A percentile compares a stretch with the other conserved stretches of the same genome.
These are phyloP conservation scores for Hypotaenidia okinawae DNA, from an alignment of 2,797 vertebrate species.

Conservation along the genomic window DNA sequence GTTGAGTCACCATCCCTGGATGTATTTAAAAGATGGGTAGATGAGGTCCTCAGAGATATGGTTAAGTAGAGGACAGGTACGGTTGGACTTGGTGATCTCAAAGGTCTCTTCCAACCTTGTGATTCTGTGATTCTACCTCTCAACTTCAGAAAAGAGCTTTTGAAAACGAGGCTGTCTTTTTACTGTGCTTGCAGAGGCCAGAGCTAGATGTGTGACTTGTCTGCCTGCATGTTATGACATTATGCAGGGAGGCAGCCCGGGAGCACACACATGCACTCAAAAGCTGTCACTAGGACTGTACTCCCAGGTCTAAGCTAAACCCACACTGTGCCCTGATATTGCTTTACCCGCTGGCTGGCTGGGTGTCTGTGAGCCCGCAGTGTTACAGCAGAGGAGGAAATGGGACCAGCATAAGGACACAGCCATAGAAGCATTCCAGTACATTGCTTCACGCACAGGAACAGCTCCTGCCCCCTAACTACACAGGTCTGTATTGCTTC, in stretches of 20 bases:
- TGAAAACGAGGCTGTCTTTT: neutral
- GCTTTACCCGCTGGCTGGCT: neutral
- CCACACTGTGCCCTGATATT: neutral
- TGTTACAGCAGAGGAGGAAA: neutral
- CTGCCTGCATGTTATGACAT: neutral
- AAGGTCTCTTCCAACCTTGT: too few relatives aligned
- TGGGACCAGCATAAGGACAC: rapidly evolving
- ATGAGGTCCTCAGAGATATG: too few relatives aligned
- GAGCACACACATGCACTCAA: neutral
- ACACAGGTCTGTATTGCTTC: neutral
- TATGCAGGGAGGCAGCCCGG: neutral
- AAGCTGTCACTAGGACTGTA: neutral
- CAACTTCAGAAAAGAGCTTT: neutral
- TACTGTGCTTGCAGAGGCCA: neutral
- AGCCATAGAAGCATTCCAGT: neutral
- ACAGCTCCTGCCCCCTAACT: neutral
- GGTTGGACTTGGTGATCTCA: too few relatives aligned
- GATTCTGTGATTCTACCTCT: neutral
- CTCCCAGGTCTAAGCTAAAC: neutral
- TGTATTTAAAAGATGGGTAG: too few relatives aligned
- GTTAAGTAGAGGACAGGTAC: too few relatives aligned
- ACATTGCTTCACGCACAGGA: rapidly evolving
- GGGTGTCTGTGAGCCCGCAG: neutral
- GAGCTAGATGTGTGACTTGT: neutral
- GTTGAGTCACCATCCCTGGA: too few relatives aligned